Conservation (phyloP, 2,888 invertebrate genomes). For the Ctenicera cuprea region DNA sequence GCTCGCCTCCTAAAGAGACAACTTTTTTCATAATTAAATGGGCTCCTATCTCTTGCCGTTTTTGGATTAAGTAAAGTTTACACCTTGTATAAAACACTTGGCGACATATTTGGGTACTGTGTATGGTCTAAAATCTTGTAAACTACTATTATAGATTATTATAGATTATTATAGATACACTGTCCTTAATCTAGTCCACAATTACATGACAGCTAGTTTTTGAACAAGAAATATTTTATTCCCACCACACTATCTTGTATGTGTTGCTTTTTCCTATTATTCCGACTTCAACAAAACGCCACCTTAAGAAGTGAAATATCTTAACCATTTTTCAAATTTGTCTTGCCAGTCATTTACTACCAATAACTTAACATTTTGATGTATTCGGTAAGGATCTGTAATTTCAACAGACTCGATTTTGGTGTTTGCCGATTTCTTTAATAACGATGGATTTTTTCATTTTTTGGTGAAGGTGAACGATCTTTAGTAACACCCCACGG, state of each 20-base stretch:
- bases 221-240: slow-evolving; percentile 59
- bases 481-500: slow-evolving; percentile 91
- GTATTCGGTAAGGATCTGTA: slow-evolving; percentile 73
- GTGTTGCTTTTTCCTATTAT: slow-evolving; percentile 65
- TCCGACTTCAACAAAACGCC: slow-evolving; percentile 71
- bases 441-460: slow-evolving; percentile 20
- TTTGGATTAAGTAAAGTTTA: no score
- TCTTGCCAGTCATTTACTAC: slow-evolving; percentile 68
- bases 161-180: no score
- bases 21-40: no score
- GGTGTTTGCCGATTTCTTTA: slow-evolving; percentile 3
- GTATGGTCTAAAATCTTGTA: slow-evolving; percentile 65
- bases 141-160: slow-evolving; percentile 61
- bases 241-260: slow-evolving; percentile 62
- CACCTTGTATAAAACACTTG: no score
- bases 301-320: slow-evolving; percentile 81
- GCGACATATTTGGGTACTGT: slow-evolving; percentile 39
- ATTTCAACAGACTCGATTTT: slow-evolving; percentile 43
- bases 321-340: slow-evolving; percentile 67
- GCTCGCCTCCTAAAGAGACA: no score
- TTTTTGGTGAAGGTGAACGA: slow-evolving; percentile 6
- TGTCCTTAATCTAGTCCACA: slow-evolving; percentile 72
- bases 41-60: no score
- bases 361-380: slow-evolving; percentile 72
- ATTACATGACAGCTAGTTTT: slow-evolving; percentile 66